A percentile compares a stretch with the other conserved stretches of the same genome.
Evolutionary conservation across 2,113 vertebrate species (phyloP).

Genomic region (Garra rufa): DNA sequence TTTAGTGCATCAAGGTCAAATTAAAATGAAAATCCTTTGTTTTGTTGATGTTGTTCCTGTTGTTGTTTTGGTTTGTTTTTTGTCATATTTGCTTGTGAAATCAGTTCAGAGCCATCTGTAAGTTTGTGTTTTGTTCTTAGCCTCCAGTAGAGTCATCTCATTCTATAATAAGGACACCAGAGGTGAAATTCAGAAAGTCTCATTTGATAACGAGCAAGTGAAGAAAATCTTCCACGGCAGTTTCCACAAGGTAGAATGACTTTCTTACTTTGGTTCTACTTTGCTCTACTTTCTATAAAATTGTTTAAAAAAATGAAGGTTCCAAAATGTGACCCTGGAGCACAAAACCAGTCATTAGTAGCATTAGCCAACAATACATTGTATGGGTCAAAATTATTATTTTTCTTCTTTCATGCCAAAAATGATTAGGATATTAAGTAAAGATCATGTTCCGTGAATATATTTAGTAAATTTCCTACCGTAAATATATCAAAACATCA

Average conservation of each 20-base stretch:
- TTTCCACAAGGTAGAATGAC: slow-evolving; percentile 93
- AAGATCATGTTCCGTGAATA: no score
- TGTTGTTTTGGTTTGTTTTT: background rate
- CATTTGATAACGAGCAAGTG: slow-evolving; percentile 88
- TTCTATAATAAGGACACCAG: slow-evolving; percentile 97
- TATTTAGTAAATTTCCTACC: no score
- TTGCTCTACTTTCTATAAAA: background rate
- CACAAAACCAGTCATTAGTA: no score
- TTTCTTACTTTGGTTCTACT: background rate
- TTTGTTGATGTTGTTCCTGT: background rate
- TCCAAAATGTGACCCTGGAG: no score
- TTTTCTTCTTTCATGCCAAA: no score
- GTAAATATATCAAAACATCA: no score
- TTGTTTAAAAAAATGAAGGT: no score
- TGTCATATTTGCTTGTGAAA: slow-evolving; percentile 52
- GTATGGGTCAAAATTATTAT: no score
- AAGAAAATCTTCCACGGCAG: slow-evolving; percentile 96
- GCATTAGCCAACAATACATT: no score
- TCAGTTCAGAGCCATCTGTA: slow-evolving; percentile 44
- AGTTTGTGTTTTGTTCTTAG: slow-evolving; percentile 73
- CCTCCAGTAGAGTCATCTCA: slow-evolving; percentile 89
- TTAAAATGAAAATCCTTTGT: background rate
- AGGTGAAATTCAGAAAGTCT: slow-evolving; percentile 89
- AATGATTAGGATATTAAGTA: no score
- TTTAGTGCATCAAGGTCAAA: slow-evolving; percentile 1